Percentiles rank a stretch among this genome's conserved stretches.
phyloP scores from a whole-genome alignment of 2,113 vertebrate genomes.

The Poecile atricapillus region DNA sequence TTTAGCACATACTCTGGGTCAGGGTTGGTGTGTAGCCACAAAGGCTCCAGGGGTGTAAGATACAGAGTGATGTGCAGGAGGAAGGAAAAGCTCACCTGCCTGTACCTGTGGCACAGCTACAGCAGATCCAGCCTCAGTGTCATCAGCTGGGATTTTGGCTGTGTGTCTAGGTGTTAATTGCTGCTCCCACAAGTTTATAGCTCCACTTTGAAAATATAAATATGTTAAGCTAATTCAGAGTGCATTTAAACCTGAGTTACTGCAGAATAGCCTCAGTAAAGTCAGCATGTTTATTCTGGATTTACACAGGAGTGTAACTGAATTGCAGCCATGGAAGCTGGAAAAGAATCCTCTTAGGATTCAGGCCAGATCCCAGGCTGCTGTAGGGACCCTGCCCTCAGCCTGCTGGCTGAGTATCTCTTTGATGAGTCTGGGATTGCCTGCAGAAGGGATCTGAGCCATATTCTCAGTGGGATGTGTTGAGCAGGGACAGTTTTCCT shows the following conservation, averaged over 20 bases:
- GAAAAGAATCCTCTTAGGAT: not conserved
- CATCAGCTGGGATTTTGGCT: not conserved
- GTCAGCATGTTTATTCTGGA: accelerated
- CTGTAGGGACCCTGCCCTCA: not conserved
- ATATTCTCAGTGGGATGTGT: not conserved
- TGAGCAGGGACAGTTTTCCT: not conserved
- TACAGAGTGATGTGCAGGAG: not conserved
- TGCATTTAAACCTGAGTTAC: not conserved
- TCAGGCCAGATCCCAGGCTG: not conserved
- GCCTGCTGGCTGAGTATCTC: not conserved
- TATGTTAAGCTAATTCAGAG: not conserved
- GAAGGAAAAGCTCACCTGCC: not conserved
- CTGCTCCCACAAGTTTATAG: not conserved
- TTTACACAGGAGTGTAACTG: not conserved
- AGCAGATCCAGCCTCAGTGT: not conserved
- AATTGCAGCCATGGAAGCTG: not conserved
- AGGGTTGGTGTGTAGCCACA: not conserved
- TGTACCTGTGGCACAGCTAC: not conserved
- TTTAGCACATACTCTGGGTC: not conserved
- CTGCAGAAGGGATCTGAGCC: not conserved
- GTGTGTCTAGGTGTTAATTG: not conserved
- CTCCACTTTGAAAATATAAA: not conserved
- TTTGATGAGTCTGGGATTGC: not conserved
- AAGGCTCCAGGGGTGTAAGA: not conserved
- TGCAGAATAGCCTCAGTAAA: not conserved